Evolutionary conservation across 2,888 invertebrate genomes (phyloP), one percentile per base, ranked within the genome.

Genomic region (Noctua janthina): DNA sequence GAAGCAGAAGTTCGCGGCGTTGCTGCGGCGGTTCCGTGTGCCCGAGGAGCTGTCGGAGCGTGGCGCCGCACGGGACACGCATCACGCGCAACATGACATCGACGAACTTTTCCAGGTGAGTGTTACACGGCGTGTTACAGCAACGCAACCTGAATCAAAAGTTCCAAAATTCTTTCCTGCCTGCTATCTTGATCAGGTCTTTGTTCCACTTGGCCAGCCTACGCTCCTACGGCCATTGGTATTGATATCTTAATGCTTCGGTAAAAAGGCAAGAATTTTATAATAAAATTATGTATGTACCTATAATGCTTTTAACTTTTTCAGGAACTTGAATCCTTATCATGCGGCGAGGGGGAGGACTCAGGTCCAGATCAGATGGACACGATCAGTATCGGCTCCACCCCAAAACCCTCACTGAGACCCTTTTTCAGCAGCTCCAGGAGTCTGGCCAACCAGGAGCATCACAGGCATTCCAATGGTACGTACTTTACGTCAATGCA

Each of bases 1-100:
- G 92, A 99, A 99, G 95, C 99, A 99, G 96, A 99, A 99, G 97
- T 99, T 99, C 95, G 99, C 99, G 86, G 99, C 99, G 74, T 97
- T 99, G 90, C 96, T 99, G 93, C 98, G 99, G 93, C 98, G 99
- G 91, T 99, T 99, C 97, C 98, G 99, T 91, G 98, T 99, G 87
- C 98, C 99, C 66, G 99, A 99, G 94, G 99, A 99, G 92, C 96
- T 99, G 93, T 95, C 94, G 8, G 98, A 98, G 92, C 97, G 98
- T 35, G 97, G 98, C 71, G 97, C 97, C 5, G 94, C 97, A 66
- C 94, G 97, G 51, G 98, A 97, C 89, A 97, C 98, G 74, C 98
- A 98, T 82, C 98, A 98, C 84, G 98, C 98, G 76, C 98, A 98
- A 91, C 98, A 98, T 93, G 99, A 99, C 94, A 98, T 99, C 93